Conservation (phyloP, 2,113 vertebrate species). For the Laticauda colubrina region DNA sequence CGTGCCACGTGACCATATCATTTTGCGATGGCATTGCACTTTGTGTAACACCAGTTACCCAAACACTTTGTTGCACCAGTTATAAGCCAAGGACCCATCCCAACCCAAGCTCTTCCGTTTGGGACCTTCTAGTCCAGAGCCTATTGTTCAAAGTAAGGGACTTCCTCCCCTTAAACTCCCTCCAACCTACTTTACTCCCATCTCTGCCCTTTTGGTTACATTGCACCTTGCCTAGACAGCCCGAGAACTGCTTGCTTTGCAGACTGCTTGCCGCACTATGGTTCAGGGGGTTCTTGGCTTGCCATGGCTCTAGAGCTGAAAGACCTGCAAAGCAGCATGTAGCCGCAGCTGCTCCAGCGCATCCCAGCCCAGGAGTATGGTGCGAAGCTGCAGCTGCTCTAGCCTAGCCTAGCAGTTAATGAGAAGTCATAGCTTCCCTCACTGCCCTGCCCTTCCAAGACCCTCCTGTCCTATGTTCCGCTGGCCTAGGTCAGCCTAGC, state of each 20-base stretch:
- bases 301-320: neutral
- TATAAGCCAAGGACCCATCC: neutral
- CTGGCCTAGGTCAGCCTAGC: neutral
- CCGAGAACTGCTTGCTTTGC: neutral
- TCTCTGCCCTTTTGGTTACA: neutral
- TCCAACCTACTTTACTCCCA: neutral
- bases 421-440: neutral
- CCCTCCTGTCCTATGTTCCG: neutral
- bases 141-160: neutral
- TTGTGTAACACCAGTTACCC: no score
- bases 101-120: neutral
- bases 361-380: neutral
- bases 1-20: neutral
- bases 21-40: neutral
- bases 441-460: neutral
- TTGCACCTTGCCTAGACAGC: neutral
- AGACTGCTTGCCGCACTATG: neutral
- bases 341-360: neutral
- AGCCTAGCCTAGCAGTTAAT: neutral
- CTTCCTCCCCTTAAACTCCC: neutral
- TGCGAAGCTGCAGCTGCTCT: neutral
- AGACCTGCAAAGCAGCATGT: neutral
- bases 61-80: no score
- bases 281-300: neutral
- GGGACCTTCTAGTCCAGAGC: neutral